Percentiles rank a stretch among this genome's conserved stretches.
phyloP scores from a whole-genome alignment of 2,888 invertebrate genomes.

The Euspilapteryx auroguttella region DNA sequence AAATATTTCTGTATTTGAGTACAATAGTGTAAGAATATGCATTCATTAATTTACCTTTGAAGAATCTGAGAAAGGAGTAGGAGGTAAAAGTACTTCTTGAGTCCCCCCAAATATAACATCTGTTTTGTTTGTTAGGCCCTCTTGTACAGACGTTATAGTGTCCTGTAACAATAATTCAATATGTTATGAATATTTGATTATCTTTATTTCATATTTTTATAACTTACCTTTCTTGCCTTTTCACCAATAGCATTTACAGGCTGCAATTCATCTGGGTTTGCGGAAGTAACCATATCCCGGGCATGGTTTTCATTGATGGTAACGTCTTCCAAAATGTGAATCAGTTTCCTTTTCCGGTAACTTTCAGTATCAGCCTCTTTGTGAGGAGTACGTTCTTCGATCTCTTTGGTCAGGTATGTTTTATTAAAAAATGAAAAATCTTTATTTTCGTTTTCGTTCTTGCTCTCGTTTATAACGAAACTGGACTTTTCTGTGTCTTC shows the following conservation, averaged over 20 bases:
- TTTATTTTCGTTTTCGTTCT: slow-evolving; percentile 11
- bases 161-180: neutral
- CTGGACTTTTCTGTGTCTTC: too few relatives aligned
- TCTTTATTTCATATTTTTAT: slow-evolving; percentile 1
- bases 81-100: slow-evolving; percentile 23
- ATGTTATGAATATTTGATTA: neutral
- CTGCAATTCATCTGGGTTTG: slow-evolving; percentile 20
- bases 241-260: slow-evolving; percentile 18
- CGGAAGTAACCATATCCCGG: slow-evolving; percentile 22
- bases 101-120: slow-evolving; percentile 14
- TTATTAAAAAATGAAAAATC: slow-evolving; percentile 20
- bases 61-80: slow-evolving; percentile 30
- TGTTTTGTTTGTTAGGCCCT: slow-evolving; percentile 12
- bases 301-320: slow-evolving; percentile 22
- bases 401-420: slow-evolving; percentile 2
- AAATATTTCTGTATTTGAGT: too few relatives aligned
- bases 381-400: neutral
- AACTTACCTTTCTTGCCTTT: slow-evolving; percentile 3
- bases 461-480: too few relatives aligned
- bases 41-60: slow-evolving; percentile 15
- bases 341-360: slow-evolving; percentile 31
- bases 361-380: slow-evolving; percentile 6
- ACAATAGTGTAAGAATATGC: too few relatives aligned
- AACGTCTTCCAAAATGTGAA: slow-evolving; percentile 37
- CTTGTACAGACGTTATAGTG: neutral